Base-by-base conservation (phyloP, 2,888 invertebrate genomes). In the Cactoblastis cactorum region DNA sequence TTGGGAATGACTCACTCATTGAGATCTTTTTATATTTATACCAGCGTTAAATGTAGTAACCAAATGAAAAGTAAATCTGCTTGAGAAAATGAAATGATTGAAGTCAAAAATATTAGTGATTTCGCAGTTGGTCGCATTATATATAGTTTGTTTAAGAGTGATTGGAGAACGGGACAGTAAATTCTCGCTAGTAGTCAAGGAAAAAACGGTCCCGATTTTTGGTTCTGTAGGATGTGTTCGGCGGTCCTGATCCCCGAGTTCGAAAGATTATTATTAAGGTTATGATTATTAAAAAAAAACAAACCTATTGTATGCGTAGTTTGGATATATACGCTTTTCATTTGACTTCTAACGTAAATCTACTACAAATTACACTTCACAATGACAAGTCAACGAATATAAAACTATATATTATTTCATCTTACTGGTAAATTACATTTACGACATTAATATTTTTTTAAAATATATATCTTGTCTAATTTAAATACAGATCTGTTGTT, bases 71-170 rank as follows among this genome's bases (percentile, higher is more conserved):
- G 37, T 18, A 39, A 41, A 34, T 18, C 5, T 49, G 33, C 18
- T 11, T 18, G n/a, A n/a, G n/a, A n/a, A n/a, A n/a, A n/a, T n/a
- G n/a, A n/a, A n/a, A 32, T 15, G 1, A 2, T 18, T 14, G 12
- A 38, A 12, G 43, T 35, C 45, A 48, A 49, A 45, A 33, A 45
- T 33, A 33, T 34, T 35, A 45, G 33, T 15, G 12, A 41, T 50
- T 28, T 33, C 46, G 37, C 35, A 52, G 53, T 57, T 57, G 51
- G 53, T 58, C 53, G 49, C 51, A 57, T 52, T 46, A 33, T 54
- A 38, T 35, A 51, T 49, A 52, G 48, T 59, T 49, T 57, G 52
- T 54, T n/a, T 8, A 19, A 51, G 37, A 33, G 19, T 28, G 49
- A 41, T 39, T 22, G 35, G 34, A 47, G 46, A 28, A 41, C 28